Evolutionary conservation across 2,113 vertebrate genomes (phyloP).

Genomic region (Speoplatyrhinus poulsoni): DNA sequence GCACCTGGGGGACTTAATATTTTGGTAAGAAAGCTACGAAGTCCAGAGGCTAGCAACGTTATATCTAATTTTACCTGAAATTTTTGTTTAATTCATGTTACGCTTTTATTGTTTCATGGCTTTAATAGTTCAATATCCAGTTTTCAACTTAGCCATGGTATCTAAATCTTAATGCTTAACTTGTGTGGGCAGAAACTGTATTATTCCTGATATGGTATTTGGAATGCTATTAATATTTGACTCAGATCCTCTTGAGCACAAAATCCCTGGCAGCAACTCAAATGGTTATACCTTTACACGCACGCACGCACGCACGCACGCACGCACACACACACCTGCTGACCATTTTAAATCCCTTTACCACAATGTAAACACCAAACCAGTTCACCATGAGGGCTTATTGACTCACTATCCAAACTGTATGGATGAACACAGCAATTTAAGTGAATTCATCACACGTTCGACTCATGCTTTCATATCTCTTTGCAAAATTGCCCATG

Average conservation of each 20-base stretch:
- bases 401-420: slow-evolving; percentile 31
- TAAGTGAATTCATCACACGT: slow-evolving; percentile 38
- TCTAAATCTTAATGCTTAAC: too few relatives aligned
- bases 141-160: too few relatives aligned
- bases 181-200: too few relatives aligned
- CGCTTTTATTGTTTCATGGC: too few relatives aligned
- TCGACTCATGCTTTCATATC: slow-evolving; percentile 7
- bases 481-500: slow-evolving; percentile 33
- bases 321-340: not conserved
- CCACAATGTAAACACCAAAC: not conserved
- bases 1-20: too few relatives aligned
- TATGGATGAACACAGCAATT: slow-evolving; percentile 16
- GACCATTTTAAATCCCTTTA: not conserved
- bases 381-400: slow-evolving; percentile 5
- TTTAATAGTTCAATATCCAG: too few relatives aligned
- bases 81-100: too few relatives aligned
- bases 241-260: not conserved
- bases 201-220: too few relatives aligned
- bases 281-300: not conserved
- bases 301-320: not conserved
- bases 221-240: too few relatives aligned
- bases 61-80: too few relatives aligned
- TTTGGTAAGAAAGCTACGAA: too few relatives aligned
- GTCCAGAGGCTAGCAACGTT: too few relatives aligned
- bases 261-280: not conserved